phyloP scores from a whole-genome alignment of 2,888 invertebrate species.

The Nowickia ferox region DNA sequence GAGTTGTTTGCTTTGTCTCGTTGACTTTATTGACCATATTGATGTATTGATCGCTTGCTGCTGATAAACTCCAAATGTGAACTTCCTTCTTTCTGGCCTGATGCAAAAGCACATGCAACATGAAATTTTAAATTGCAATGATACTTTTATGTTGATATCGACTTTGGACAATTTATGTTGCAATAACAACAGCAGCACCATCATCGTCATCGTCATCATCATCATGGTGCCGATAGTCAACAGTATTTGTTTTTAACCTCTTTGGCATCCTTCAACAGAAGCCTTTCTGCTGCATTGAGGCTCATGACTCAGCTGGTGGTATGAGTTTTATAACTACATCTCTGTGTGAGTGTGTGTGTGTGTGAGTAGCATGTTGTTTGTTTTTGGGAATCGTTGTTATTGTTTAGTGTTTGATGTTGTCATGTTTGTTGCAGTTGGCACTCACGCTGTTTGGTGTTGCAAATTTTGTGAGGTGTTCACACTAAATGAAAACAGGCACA shows the following conservation, averaged over 20 bases:
- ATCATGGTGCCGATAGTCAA: slow-evolving; percentile 49
- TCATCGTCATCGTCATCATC: slow-evolving; percentile 31
- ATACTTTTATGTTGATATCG: slow-evolving; percentile 60
- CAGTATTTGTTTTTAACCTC: slow-evolving; percentile 24
- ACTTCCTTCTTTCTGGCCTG: slow-evolving; percentile 66
- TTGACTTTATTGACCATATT: slow-evolving; percentile 76
- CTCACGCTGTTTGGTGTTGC: slow-evolving; percentile 71
- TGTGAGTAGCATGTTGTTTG: slow-evolving; percentile 11
- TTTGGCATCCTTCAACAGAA: slow-evolving; percentile 58
- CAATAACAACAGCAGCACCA: slow-evolving; percentile 17
- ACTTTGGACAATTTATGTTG: slow-evolving; percentile 65
- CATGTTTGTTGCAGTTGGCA: slow-evolving; percentile 71
- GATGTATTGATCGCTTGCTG: slow-evolving; percentile 75
- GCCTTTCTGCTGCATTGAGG: slow-evolving; percentile 54
- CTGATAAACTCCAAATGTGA: slow-evolving; percentile 73
- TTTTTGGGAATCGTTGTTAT: slow-evolving; percentile 40
- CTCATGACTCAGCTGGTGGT: slow-evolving; percentile 68
- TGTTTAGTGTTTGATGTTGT: slow-evolving; percentile 60
- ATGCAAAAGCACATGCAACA: slow-evolving; percentile 42
- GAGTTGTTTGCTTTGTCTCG: slow-evolving; percentile 59
- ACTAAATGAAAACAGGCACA: slow-evolving; percentile 70
- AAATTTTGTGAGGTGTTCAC: slow-evolving; percentile 72
- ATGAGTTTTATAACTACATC: not conserved
- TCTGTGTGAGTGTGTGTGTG: slow-evolving; percentile 16
- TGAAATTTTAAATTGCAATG: slow-evolving; percentile 70